These are phyloP conservation scores for Clytia hemisphaerica DNA, from an alignment of 30 jellyfish, hydroid and myxozoan species.

Conservation along the genomic window DNA sequence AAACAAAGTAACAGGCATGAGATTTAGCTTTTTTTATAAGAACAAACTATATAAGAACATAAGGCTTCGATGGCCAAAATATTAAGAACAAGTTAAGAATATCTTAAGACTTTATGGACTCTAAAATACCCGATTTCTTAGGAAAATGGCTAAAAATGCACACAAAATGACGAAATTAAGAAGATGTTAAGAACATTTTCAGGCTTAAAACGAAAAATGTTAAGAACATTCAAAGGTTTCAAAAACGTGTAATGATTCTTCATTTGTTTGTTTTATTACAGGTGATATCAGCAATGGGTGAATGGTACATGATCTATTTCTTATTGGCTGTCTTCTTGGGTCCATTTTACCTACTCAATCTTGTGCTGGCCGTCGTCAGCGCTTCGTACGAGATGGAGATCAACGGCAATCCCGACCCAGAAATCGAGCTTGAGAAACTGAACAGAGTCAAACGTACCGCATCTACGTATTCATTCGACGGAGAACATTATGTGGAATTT, in stretches of 20 bases:
- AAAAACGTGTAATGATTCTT: not conserved
- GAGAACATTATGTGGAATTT: conserved; percentile 62
- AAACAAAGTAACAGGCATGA: too few relatives aligned
- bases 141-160: too few relatives aligned
- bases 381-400: conserved; percentile 94
- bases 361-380: conserved; percentile 97
- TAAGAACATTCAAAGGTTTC: too few relatives aligned
- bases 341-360: conserved; percentile 84
- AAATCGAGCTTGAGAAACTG: conserved; percentile 48
- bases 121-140: too few relatives aligned
- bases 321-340: conserved; percentile 88
- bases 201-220: too few relatives aligned
- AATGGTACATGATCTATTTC: conserved; percentile 76
- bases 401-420: conserved; percentile 87
- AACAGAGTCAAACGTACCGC: conserved; percentile 72
- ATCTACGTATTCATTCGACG: conserved; percentile 94
- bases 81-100: too few relatives aligned
- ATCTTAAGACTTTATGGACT: too few relatives aligned
- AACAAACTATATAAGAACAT: too few relatives aligned
- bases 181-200: too few relatives aligned
- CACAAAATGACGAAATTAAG: too few relatives aligned
- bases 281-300: conserved; percentile 96
- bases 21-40: too few relatives aligned
- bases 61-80: too few relatives aligned
- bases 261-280: not conserved